Evolutionary conservation across 2,888 invertebrate genomes (phyloP), one percentile per base, ranked within the genome.

Genomic region (Hypolimnas misippus): DNA sequence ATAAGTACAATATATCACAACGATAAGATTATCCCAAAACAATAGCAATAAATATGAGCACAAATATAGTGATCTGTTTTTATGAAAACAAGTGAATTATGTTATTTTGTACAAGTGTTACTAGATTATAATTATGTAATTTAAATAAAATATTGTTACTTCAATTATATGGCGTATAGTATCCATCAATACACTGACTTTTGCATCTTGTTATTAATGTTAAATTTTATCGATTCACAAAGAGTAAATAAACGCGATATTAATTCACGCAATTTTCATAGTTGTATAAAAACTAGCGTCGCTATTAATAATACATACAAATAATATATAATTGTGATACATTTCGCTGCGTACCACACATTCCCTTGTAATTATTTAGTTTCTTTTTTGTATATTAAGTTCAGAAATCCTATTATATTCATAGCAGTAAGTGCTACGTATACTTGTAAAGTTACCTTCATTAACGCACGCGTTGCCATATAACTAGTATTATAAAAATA

Each of bases 381-480:
- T 78, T 63, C 76, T 78, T 63, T 76, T 82, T 73, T 87, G 84
- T 88, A 87, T 85, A 85, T 84, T 87, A 76, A 75, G 83, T 84
- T 85, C 60, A 65, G 49, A 63, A 53, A 33, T 69, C 70, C 69
- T 69, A 73, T 70, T 77, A 62, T 81, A 78, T 76, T 74, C 69
- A 73, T 84, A 83, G 74, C 67, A 76, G 69, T 78, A 77, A 79
- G 75, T 74, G 68, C 75, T 73, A 80, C 77, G 68, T 68, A 76
- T 74, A 77, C 72, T 74, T 77, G 76, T 81, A 83, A 77, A 88
- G 90, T 90, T 90, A 91, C 90, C 90, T 82, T 81, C 73, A 79
- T 78, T 79, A 84, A 79, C 75, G 83, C 81, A 29, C 49, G 81
- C 79, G 90, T 88, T 91, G 91, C 90, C 91, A 90, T 90, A 89